Conservation (phyloP, 2,888 invertebrate species). For the Phoenoteleia sp. region DNA sequence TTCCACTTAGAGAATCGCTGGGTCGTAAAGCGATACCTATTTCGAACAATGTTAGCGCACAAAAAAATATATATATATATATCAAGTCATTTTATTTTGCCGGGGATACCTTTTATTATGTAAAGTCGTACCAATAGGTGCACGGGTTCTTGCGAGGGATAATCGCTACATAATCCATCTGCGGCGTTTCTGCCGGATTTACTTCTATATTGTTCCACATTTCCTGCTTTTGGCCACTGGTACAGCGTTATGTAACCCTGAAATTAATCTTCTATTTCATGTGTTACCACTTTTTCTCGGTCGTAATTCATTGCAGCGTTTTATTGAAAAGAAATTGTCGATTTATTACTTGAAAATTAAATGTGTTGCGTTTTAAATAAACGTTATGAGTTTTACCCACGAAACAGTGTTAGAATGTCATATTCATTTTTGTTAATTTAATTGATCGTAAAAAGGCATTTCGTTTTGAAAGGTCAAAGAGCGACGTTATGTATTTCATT, state of each 20-base stretch:
- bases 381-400: too few species aligned
- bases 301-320: not conserved
- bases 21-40: slow-evolving; percentile 91
- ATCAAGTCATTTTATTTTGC: slow-evolving; percentile 25
- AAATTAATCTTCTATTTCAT: slow-evolving; percentile 39
- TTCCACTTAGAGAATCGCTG: slow-evolving; percentile 89
- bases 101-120: slow-evolving; percentile 86
- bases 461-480: too few species aligned
- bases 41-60: not conserved
- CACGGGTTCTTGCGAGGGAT: slow-evolving; percentile 89
- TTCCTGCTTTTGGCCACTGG: slow-evolving; percentile 88
- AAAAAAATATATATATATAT: slow-evolving; percentile 3
- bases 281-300: slow-evolving; percentile 1
- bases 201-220: slow-evolving; percentile 73
- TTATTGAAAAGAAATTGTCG: not conserved
- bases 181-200: slow-evolving; percentile 87
- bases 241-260: slow-evolving; percentile 89
- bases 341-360: not conserved
- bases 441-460: too few species aligned
- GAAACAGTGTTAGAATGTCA: too few species aligned
- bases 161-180: slow-evolving; percentile 89
- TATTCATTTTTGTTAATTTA: too few species aligned
- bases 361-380: too few species aligned
- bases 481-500: too few species aligned
- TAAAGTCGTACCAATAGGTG: slow-evolving; percentile 92